Base-by-base conservation (phyloP, 2,797 vertebrate species). In the Merluccius polli region DNA sequence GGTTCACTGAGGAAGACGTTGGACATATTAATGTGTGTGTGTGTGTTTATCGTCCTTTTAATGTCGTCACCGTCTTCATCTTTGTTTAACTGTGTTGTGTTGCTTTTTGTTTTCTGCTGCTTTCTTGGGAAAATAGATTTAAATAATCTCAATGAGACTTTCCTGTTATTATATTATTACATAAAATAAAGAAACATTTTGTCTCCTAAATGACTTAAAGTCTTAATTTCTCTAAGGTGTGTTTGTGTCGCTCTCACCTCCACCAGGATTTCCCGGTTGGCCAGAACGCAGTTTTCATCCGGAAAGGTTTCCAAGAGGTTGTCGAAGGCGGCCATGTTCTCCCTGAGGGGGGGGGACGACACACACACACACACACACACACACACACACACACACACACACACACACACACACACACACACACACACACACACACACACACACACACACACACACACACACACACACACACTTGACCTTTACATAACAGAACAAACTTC, bases 291-390 rank as follows among this genome's bases (percentile, higher is more conserved):
- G 82, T 95, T 94, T 82, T 96, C 95, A 72, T 96, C 95, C 0
- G 95, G 95, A 79, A 96, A 96, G 29, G 95, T 95, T 76, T 94
- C 93, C 0, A 91, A 94, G 44, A 96, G 93, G 84, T 94, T 92
- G 70, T 94, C 93, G 81, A 96, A 95, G 0, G 83, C 76, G 29
- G 89, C 79, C 75, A 92, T 75, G 1, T 85, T 91, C 10, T 96
- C 95, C 86, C 95, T 96, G 38, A 70, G 81, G 68, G 81, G 10
- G 67, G 68, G 30, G 73, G 24, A 71, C 31, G 1, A 75, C 24
- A 71, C 30, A 71, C 24, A 29, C 31, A n/a, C 38, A 77, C n/a
- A 68, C 1, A 8, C 59, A 73, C 29, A 36, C 31, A 63, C 71
- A 67, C 13, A 75, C 36, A 24, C 63, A 65, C 21, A 65, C 21